Evolutionary conservation across 1,140 invertebrate species (phyloP).

Genomic region (Drosophila yakuba): DNA sequence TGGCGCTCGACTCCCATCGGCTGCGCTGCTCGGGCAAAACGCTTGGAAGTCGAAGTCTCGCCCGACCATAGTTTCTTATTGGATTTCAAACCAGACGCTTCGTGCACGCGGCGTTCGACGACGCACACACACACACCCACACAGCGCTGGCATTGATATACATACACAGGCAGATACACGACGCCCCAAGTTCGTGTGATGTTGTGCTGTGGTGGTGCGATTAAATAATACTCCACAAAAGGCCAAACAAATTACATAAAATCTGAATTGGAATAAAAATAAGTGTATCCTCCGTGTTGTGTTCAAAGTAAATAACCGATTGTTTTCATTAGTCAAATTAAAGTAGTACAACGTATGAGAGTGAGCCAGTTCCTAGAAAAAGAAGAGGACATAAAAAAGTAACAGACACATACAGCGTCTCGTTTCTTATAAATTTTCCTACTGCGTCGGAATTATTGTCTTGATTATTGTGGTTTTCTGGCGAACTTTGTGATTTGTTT

Average conservation of each 20-base stretch:
- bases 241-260: slow-evolving; percentile 70
- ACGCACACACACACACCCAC: slow-evolving; percentile 33
- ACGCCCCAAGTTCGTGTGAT: slow-evolving; percentile 1
- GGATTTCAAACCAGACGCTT: slow-evolving; percentile 72
- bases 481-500: slow-evolving; percentile 24
- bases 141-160: slow-evolving; percentile 38
- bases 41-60: not conserved
- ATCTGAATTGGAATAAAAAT: slow-evolving; percentile 25
- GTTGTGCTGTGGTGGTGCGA: slow-evolving; percentile 51
- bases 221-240: slow-evolving; percentile 82
- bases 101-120: slow-evolving; percentile 53
- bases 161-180: slow-evolving; percentile 12
- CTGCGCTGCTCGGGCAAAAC: not conserved
- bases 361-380: slow-evolving; percentile 58
- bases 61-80: slow-evolving; percentile 40
- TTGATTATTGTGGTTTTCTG: slow-evolving; percentile 17
- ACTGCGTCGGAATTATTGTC: slow-evolving; percentile 50
- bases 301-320: slow-evolving; percentile 40
- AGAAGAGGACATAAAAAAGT: slow-evolving; percentile 2
- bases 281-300: slow-evolving; percentile 50
- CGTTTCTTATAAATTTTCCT: slow-evolving; percentile 43
- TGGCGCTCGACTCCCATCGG: slow-evolving; percentile 10
- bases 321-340: slow-evolving; percentile 66
- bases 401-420: slow-evolving; percentile 28
- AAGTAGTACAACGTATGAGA: slow-evolving; percentile 14